Conservation (phyloP, 1,140 invertebrate genomes). For the Drosophila sechellia region DNA sequence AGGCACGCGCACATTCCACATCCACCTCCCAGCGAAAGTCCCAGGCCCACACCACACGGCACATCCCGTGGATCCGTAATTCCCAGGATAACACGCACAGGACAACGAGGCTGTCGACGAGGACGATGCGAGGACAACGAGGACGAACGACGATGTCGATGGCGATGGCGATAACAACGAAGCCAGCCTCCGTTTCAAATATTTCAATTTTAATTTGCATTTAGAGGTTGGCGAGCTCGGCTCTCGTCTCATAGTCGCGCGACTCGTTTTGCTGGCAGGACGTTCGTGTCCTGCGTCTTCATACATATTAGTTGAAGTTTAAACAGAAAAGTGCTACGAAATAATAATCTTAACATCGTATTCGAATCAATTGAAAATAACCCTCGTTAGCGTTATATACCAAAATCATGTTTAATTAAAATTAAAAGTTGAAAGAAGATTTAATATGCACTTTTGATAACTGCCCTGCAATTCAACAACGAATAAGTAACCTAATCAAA, state of each 20-base stretch:
- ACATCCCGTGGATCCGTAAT: constrained; percentile 15
- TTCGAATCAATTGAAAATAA: not conserved
- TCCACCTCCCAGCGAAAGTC: constrained; percentile 16
- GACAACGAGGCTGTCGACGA: constrained; percentile 41
- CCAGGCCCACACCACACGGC: not conserved
- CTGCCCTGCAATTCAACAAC: too few relatives aligned
- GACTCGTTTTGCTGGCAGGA: constrained; percentile 64
- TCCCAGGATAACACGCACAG: constrained; percentile 56
- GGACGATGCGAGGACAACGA: constrained; percentile 47
- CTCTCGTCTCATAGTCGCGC: constrained; percentile 65
- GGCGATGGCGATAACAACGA: constrained; percentile 48
- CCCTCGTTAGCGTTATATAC: not conserved
- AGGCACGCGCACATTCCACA: constrained; percentile 44
- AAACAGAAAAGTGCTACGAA: not conserved
- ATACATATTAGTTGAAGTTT: not conserved
- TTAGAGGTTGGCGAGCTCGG: constrained; percentile 69
- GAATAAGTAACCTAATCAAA: too few relatives aligned
- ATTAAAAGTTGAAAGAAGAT: not conserved
- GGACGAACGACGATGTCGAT: constrained; percentile 27
- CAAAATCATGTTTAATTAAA: not conserved
- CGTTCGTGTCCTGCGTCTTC: constrained; percentile 67
- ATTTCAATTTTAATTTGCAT: constrained; percentile 79
- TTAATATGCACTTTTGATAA: not conserved
- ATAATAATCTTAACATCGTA: not conserved
- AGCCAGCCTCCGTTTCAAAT: constrained; percentile 65